Evolutionary conservation across 2,888 invertebrate genomes (phyloP), one percentile per base, ranked within the genome.

Genomic region (Ferdinandea cuprea): DNA sequence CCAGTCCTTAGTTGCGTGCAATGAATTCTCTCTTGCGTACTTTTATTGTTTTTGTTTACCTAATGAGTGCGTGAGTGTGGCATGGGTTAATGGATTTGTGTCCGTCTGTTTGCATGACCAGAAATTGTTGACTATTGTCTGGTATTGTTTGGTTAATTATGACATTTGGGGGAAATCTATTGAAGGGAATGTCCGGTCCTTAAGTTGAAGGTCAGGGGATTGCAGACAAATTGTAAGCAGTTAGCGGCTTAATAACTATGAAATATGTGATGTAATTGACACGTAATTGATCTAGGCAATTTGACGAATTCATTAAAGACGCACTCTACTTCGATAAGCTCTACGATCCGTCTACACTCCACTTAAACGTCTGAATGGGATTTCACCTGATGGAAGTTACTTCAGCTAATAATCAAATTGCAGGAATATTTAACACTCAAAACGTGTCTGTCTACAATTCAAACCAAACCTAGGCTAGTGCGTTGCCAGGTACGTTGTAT

Each of bases 31-130:
- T 8, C 50, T 40, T 42, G 1, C 19, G 17, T 40, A 11, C n/a
- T 25, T 58, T 28, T 32, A 6, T 61, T 15, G 8, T n/a, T 44
- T 8, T 15, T 11, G 42, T 32, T 19, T 44, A 9, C 19, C 54
- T 68, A 56, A 68, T 56, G 44, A 66, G 13, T 66, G 50, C 52
- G 65, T 65, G 61, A 48, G 40, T 50, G 65, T 30, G 65, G 37
- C 7, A 28, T 52, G 32, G 50, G 13, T 40, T 65, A 65, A 65
- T 65, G 65, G 65, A 40, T 52, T 40, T 65, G 2, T 54, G 37
- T 40, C 0, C 15, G 40, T 11, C 40, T 52, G 50, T 30, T 50
- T 48, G 65, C 42, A 32, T 66, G 66, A 52, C 42, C 32, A 30
- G 15, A 21, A 68, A 35, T 35, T 32, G 46, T 68, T 68, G 68